Evolutionary conservation across 2,113 vertebrate genomes (phyloP).

Genomic region (Nettapus auritus): DNA sequence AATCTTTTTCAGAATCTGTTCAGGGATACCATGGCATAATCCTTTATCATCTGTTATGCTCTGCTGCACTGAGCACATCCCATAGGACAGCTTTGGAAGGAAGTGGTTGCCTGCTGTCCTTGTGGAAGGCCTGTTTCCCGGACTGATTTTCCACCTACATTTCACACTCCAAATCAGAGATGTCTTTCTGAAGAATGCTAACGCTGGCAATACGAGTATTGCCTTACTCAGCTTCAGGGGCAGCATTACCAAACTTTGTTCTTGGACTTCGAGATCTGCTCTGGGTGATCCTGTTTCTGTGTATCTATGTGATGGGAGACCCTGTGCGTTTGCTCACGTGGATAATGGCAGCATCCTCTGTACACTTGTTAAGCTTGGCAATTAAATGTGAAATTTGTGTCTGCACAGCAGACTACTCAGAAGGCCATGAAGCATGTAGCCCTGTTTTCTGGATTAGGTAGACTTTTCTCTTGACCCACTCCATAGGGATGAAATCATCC

Average conservation of each 20-base stretch:
- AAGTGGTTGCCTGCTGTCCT: neutral
- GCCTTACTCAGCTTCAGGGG: neutral
- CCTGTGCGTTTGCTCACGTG: neutral
- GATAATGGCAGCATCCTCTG: neutral
- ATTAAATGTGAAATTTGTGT: neutral
- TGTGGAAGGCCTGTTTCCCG: slow-evolving; percentile 6
- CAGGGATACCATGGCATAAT: slow-evolving; percentile 20
- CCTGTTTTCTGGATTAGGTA: neutral
- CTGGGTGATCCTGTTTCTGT: neutral
- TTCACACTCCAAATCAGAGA: slow-evolving; percentile 19
- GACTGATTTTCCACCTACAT: slow-evolving; percentile 17
- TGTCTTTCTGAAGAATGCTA: neutral
- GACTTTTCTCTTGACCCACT: neutral
- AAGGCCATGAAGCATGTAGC: neutral
- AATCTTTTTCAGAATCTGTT: neutral
- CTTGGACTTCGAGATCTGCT: neutral
- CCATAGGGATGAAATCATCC: neutral
- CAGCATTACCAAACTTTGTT: neutral
- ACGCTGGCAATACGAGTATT: neutral
- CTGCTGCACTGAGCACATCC: neutral
- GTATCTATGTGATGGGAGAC: neutral
- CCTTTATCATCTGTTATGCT: slow-evolving; percentile 36
- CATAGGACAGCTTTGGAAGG: slow-evolving; percentile 1
- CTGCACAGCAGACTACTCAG: neutral
- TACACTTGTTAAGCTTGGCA: neutral